A percentile compares a stretch with the other conserved stretches of the same genome.
These are phyloP conservation scores for Cettia cetti DNA, from an alignment of 2,113 vertebrate genomes.

Conservation along the genomic window DNA sequence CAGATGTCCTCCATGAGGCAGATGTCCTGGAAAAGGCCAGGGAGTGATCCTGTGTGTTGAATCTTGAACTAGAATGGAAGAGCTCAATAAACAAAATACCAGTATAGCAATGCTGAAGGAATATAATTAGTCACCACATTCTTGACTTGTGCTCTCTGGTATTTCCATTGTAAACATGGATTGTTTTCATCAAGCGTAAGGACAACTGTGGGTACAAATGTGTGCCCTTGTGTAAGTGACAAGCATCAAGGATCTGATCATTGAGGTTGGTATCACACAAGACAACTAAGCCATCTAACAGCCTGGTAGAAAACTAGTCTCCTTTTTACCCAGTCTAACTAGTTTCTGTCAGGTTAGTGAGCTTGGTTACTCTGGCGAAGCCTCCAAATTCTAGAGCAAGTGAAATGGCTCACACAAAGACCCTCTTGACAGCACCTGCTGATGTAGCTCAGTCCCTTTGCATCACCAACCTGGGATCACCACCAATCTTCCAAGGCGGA, in stretches of 20 bases:
- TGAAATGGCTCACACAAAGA: not conserved
- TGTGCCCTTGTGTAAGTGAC: not conserved
- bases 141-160: not conserved
- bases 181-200: not conserved
- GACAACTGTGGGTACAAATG: rapidly evolving
- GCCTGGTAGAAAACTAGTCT: not conserved
- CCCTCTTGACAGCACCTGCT: not conserved
- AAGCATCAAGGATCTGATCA: not conserved
- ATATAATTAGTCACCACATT: not conserved
- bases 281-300: not conserved
- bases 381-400: not conserved
- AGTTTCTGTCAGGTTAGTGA: not conserved
- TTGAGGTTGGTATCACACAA: not conserved
- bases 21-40: not conserved
- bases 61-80: not conserved
- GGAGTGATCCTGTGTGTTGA: not conserved
- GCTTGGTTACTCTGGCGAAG: not conserved
- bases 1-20: not conserved
- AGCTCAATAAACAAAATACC: slow-evolving; percentile 30
- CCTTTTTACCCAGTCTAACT: not conserved
- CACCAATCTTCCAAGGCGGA: not conserved
- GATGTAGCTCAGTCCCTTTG: not conserved
- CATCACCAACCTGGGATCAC: not conserved
- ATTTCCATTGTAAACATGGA: not conserved
- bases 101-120: not conserved